A percentile compares a stretch with the other conserved stretches of the same genome.
phyloP scores from a whole-genome alignment of 2,113 vertebrate species.

The Malurus melanocephalus region DNA sequence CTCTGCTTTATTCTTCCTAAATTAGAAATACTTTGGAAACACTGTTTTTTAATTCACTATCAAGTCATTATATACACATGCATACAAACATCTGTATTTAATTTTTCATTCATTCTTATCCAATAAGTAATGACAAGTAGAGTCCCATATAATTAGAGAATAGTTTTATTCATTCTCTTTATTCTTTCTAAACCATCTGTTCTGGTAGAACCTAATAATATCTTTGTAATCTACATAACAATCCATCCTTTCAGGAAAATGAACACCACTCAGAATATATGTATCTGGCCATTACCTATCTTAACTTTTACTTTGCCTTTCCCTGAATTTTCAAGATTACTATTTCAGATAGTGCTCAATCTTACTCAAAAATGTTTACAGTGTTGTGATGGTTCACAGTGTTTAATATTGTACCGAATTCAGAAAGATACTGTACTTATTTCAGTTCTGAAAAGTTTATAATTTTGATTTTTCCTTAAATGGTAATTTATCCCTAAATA shows the following conservation, averaged over 20 bases:
- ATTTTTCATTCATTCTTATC: not conserved
- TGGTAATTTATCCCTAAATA: not conserved
- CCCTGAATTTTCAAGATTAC: not conserved
- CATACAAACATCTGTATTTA: not conserved
- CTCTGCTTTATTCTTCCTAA: not conserved
- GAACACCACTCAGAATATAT: not conserved
- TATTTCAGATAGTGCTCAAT: not conserved
- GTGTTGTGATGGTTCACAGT: accelerated
- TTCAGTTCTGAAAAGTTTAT: not conserved
- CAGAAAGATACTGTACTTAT: not conserved
- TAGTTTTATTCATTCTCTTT: not conserved
- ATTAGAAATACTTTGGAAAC: not conserved
- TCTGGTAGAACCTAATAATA: not conserved
- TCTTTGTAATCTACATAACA: not conserved
- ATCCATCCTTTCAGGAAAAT: not conserved
- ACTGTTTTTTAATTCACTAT: not conserved
- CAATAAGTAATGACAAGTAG: not conserved
- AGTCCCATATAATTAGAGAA: not conserved
- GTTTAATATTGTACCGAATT: not conserved
- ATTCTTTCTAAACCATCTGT: not conserved
- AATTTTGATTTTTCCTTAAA: not conserved
- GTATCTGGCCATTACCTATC: not conserved
- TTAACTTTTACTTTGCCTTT: not conserved
- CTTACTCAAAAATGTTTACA: not conserved
- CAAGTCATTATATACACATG: not conserved